phyloP scores from a whole-genome alignment of 2,888 invertebrate species.

The Hyles lineata region DNA sequence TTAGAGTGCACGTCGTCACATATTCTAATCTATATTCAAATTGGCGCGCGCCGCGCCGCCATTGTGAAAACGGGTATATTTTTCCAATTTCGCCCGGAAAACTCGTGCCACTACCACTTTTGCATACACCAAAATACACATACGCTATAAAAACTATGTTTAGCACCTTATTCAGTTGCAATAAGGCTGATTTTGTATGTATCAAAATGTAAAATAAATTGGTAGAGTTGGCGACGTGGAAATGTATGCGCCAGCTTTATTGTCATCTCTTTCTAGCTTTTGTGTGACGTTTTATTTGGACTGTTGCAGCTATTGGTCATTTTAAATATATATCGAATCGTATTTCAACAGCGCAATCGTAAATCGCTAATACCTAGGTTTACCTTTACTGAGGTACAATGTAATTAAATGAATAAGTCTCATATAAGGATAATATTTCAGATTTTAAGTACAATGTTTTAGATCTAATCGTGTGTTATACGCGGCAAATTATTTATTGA shows the following conservation, averaged over 20 bases:
- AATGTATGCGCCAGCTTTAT: constrained; percentile 60
- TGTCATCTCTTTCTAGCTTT: constrained; percentile 60
- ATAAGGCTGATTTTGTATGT: constrained; percentile 29
- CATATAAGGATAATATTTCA: background rate
- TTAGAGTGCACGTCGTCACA: constrained; percentile 79
- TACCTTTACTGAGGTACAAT: background rate
- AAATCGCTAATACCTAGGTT: background rate
- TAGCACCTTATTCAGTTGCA: constrained; percentile 39
- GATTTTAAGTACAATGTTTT: background rate
- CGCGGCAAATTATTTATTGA: too few relatives aligned
- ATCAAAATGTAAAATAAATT: constrained; percentile 33
- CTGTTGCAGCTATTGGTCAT: constrained; percentile 37
- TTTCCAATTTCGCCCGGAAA: constrained; percentile 81
- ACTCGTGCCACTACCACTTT: constrained; percentile 63
- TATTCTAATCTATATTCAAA: constrained; percentile 84
- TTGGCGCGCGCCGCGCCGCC: constrained; percentile 72
- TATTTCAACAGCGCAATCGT: background rate
- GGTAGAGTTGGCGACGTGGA: constrained; percentile 56
- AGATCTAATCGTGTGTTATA: background rate
- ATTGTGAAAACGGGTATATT: constrained; percentile 80
- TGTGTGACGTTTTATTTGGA: constrained; percentile 53
- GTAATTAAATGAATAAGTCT: background rate
- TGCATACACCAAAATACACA: constrained; percentile 50
- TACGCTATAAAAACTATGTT: constrained; percentile 29
- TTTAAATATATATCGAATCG: constrained; percentile 39